Conservation (phyloP, 92 coral and sea anemone species). For the Blastomussa wellsi region DNA sequence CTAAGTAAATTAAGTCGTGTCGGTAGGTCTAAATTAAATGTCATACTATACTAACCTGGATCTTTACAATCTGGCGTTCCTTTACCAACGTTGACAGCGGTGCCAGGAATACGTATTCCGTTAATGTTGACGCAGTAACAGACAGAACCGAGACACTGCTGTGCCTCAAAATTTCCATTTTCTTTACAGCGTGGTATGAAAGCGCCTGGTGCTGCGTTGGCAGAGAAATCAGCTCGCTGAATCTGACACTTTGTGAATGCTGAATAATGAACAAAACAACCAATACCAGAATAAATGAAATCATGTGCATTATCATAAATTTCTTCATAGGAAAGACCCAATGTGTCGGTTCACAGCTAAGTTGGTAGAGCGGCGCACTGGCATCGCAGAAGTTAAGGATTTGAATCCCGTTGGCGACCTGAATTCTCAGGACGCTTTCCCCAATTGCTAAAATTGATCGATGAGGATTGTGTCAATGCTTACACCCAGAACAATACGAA, state of each 20-base stretch:
- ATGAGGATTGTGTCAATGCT: too few species aligned
- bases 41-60: constrained; percentile 53
- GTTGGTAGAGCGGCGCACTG: too few species aligned
- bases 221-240: constrained; percentile 29
- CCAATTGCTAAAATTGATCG: too few species aligned
- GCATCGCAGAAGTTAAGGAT: too few species aligned
- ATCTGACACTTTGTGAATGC: constrained; percentile 55
- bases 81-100: constrained; percentile 45
- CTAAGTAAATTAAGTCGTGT: too few species aligned
- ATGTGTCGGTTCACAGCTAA: too few species aligned
- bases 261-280: constrained; percentile 6
- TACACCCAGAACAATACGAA: too few species aligned
- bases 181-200: constrained; percentile 62
- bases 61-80: constrained; percentile 69
- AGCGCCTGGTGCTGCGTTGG: constrained; percentile 43
- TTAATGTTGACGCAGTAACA: constrained; percentile 78
- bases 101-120: constrained; percentile 62
- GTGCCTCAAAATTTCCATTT: constrained; percentile 62
- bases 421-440: too few species aligned
- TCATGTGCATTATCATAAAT: background rate
- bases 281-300: background rate
- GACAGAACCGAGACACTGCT: constrained; percentile 69
- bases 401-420: too few species aligned
- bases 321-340: too few species aligned
- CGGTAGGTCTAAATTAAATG: background rate